Conservation (phyloP, 1,140 invertebrate species). For the Cherax quadricarinatus region DNA sequence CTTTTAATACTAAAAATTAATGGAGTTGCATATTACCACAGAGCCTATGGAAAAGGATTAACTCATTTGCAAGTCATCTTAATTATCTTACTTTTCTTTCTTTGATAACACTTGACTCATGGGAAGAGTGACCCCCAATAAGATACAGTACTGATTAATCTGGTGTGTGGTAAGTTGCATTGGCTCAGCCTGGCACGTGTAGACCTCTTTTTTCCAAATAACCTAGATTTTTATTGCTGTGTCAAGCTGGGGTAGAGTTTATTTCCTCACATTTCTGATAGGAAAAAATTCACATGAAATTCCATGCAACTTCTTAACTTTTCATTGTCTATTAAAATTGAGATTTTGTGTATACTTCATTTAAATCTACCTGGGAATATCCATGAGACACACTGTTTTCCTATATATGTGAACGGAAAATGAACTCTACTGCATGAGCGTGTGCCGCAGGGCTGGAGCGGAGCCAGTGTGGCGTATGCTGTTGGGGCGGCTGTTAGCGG, state of each 20-base stretch:
- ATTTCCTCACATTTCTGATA: background rate
- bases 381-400: background rate
- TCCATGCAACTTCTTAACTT: background rate
- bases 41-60: background rate
- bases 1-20: background rate
- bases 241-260: conserved; percentile 14
- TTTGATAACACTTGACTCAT: conserved; percentile 10
- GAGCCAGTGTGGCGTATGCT: conserved; percentile 69
- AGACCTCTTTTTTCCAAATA: background rate
- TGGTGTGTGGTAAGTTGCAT: conserved; percentile 36
- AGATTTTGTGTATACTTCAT: background rate
- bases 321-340: background rate
- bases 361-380: background rate
- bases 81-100: conserved; percentile 9
- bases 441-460: conserved; percentile 68
- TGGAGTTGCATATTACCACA: background rate
- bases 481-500: conserved; percentile 65
- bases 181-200: conserved; percentile 31
- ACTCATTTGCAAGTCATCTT: background rate
- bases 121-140: background rate
- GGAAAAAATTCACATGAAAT: background rate
- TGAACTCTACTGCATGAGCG: conserved; percentile 49
- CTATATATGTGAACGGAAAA: conserved; percentile 29
- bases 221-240: conserved; percentile 8
- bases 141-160: background rate